Evolutionary conservation across 1,140 invertebrate genomes (phyloP).

Genomic region (Drosophila lacteicornis): DNA sequence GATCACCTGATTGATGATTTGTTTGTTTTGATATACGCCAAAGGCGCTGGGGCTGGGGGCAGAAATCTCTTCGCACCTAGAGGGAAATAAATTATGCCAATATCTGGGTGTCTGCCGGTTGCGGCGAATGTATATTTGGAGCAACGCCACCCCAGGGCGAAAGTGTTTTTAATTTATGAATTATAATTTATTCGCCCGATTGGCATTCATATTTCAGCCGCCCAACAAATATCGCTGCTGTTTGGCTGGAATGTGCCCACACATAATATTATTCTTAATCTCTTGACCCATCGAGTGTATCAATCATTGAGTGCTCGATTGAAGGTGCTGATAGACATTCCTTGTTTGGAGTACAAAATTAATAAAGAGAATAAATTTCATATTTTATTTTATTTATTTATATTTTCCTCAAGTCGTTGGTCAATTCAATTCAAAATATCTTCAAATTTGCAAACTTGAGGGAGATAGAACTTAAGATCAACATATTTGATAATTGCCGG

Average conservation of each 20-base stretch:
- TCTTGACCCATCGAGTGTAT: constrained; percentile 52
- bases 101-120: constrained; percentile 36
- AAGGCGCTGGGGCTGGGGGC: constrained; percentile 11
- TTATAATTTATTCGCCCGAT: constrained; percentile 69
- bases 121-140: constrained; percentile 44
- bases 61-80: constrained; percentile 72
- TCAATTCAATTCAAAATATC: too few species aligned
- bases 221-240: constrained; percentile 39
- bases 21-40: constrained; percentile 79
- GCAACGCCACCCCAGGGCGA: constrained; percentile 54
- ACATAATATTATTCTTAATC: constrained; percentile 49
- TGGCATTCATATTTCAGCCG: constrained; percentile 49
- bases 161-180: constrained; percentile 74
- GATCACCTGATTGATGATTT: constrained; percentile 84
- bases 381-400: too few species aligned
- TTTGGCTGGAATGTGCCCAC: constrained; percentile 63
- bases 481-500: not conserved
- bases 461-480: not conserved
- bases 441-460: too few species aligned
- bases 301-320: constrained; percentile 47
- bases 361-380: not conserved
- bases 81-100: constrained; percentile 60
- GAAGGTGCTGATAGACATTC: constrained; percentile 45
- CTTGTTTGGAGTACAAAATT: not conserved
- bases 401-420: not conserved